Percentiles rank a stretch among this genome's conserved stretches.
Conservation (phyloP, 1,140 invertebrate species). For the Drosophila pruinosa region DNA sequence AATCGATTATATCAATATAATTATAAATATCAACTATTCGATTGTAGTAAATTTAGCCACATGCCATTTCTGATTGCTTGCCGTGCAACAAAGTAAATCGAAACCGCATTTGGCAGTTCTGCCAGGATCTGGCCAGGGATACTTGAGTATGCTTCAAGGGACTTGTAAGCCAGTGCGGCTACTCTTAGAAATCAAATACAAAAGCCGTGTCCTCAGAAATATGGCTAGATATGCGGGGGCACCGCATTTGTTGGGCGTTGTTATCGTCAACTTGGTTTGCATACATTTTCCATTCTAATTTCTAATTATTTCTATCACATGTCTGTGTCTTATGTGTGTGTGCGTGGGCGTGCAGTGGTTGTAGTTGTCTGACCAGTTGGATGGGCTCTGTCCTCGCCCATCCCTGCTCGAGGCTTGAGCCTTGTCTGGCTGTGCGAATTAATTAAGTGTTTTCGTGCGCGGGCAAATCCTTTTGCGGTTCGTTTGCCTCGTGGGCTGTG, state of each 20-base stretch:
- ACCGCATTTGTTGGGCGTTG: conserved; percentile 56
- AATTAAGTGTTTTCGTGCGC: conserved; percentile 82
- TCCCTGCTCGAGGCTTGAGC: background rate
- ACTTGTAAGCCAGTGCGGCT: background rate
- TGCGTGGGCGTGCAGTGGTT: conserved; percentile 3
- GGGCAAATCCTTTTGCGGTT: conserved; percentile 82
- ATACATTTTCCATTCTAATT: conserved; percentile 79
- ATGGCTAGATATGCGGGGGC: conserved; percentile 6
- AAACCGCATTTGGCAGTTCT: conserved; percentile 38
- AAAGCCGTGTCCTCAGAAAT: background rate
- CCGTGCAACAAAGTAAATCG: conserved; percentile 46
- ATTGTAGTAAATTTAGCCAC: background rate
- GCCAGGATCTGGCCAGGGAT: background rate
- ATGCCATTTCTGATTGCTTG: conserved; percentile 20
- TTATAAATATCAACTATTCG: background rate
- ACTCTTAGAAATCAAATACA: conserved; percentile 32
- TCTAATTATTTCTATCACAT: conserved; percentile 75
- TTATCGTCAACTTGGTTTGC: conserved; percentile 62
- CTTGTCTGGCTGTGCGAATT: conserved; percentile 64
- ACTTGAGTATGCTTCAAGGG: conserved; percentile 33
- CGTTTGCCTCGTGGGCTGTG: conserved; percentile 30
- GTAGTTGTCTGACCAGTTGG: conserved; percentile 64
- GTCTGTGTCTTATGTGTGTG: conserved; percentile 26
- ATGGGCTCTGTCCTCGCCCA: conserved; percentile 28
- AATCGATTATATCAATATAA: too few species aligned